phyloP scores from a whole-genome alignment of 2,797 vertebrate species.

The Sebastes nivosus region DNA sequence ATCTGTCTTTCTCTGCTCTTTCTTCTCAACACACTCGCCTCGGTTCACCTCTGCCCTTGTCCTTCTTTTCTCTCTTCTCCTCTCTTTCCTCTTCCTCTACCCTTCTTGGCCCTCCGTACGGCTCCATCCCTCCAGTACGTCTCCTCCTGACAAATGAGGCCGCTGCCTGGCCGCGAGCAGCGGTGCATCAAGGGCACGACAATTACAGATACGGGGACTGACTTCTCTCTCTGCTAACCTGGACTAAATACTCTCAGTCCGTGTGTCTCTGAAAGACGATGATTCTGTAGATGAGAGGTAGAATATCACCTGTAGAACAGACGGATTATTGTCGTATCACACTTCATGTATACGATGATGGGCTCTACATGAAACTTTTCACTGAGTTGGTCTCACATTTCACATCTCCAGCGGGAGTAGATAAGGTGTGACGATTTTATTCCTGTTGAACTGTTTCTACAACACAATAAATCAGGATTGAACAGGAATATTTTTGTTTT shows the following conservation, averaged over 20 bases:
- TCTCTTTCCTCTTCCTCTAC: not conserved
- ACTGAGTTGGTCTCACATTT: not conserved
- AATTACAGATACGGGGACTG: not conserved
- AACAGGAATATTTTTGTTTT: not conserved
- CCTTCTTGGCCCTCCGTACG: not conserved
- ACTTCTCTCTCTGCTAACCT: slow-evolving; percentile 7
- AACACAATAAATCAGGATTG: not conserved
- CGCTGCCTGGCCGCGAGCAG: slow-evolving; percentile 18
- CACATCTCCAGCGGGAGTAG: not conserved
- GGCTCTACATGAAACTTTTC: not conserved
- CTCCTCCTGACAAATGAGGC: slow-evolving; percentile 60
- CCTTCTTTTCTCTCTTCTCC: slow-evolving; percentile 7
- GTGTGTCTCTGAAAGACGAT: not conserved
- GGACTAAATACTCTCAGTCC: not conserved
- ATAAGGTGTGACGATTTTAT: not conserved
- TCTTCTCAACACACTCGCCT: not conserved
- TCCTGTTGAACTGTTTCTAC: not conserved
- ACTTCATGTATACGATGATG: not conserved
- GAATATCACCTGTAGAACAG: not conserved
- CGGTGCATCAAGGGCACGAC: slow-evolving; percentile 46
- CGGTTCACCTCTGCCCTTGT: slow-evolving; percentile 36
- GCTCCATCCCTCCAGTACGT: not conserved
- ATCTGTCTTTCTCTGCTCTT: slow-evolving; percentile 6
- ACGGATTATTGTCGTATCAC: not conserved
- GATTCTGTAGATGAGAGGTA: slow-evolving; percentile 1